Conservation (phyloP, 2,888 invertebrate genomes). For the Lochmaea crataegi region DNA sequence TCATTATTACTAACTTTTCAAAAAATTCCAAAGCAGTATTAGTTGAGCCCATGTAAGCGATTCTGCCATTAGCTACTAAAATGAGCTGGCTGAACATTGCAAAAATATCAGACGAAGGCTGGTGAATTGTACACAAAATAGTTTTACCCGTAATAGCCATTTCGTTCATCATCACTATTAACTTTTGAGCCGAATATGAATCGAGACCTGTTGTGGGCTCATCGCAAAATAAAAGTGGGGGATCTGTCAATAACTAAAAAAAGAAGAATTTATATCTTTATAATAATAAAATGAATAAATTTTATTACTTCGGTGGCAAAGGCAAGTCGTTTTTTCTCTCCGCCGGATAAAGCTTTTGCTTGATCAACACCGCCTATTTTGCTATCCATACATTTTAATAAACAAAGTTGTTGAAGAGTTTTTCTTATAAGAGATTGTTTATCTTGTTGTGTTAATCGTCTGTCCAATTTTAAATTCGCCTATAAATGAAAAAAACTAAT, state of each 20-base stretch:
- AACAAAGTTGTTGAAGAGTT: slow-evolving; percentile 77
- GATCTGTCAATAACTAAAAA: slow-evolving; percentile 85
- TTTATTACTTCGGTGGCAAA: slow-evolving; percentile 87
- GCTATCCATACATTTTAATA: slow-evolving; percentile 77
- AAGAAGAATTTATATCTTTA: slow-evolving; percentile 16
- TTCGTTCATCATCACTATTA: slow-evolving; percentile 77
- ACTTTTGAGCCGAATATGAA: slow-evolving; percentile 89
- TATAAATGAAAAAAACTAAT: slow-evolving; percentile 57
- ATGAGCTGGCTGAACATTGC: slow-evolving; percentile 84
- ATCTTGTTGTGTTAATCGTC: slow-evolving; percentile 71
- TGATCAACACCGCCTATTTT: slow-evolving; percentile 83
- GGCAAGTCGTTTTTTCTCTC: slow-evolving; percentile 91
- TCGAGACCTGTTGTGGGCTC: slow-evolving; percentile 96
- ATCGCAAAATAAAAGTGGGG: slow-evolving; percentile 92
- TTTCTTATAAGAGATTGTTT: slow-evolving; percentile 76
- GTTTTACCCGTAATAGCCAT: slow-evolving; percentile 84
- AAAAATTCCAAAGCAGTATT: slow-evolving; percentile 76
- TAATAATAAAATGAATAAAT: slow-evolving; percentile 19
- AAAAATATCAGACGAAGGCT: slow-evolving; percentile 90
- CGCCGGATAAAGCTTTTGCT: slow-evolving; percentile 88
- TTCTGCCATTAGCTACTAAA: slow-evolving; percentile 86
- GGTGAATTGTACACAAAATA: slow-evolving; percentile 93
- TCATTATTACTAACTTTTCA: slow-evolving; percentile 68
- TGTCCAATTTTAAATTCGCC: slow-evolving; percentile 85
- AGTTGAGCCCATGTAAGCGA: slow-evolving; percentile 84